Conservation (phyloP, 2,113 vertebrate genomes). For the Dasyprocta punctata region DNA sequence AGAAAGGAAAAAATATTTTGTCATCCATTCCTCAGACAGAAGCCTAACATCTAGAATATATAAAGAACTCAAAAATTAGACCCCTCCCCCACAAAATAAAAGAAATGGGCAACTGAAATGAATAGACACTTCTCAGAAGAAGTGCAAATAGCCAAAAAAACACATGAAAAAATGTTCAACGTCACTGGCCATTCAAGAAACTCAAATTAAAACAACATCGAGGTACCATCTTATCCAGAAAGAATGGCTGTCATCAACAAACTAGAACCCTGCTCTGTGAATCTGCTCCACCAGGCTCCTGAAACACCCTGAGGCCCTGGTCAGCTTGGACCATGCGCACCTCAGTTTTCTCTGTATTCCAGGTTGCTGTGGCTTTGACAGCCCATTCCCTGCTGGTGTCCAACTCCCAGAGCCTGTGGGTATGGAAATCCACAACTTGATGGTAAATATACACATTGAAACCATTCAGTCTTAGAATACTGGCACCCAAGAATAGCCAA, state of each 20-base stretch:
- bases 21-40: background rate
- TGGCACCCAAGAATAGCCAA: slow-evolving; percentile 95
- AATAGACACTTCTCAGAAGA: background rate
- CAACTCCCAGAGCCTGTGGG: slow-evolving; percentile 75
- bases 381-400: background rate
- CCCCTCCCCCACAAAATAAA: background rate
- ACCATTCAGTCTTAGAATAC: slow-evolving; percentile 93
- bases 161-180: background rate
- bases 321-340: background rate
- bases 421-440: slow-evolving; percentile 96
- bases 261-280: background rate
- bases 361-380: background rate
- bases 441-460: slow-evolving; percentile 97
- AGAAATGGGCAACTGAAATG: background rate
- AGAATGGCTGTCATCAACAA: background rate
- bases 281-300: background rate
- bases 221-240: background rate
- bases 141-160: background rate
- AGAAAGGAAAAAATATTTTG: too few relatives aligned
- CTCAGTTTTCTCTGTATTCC: background rate
- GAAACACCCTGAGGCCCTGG: background rate
- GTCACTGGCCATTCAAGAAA: background rate
- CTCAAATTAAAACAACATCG: background rate
- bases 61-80: background rate
- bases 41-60: background rate